A percentile compares a stretch with the other conserved stretches of the same genome.
Evolutionary conservation across 1,140 invertebrate genomes (phyloP).

Genomic region (Daktulosphaira vitifoliae): DNA sequence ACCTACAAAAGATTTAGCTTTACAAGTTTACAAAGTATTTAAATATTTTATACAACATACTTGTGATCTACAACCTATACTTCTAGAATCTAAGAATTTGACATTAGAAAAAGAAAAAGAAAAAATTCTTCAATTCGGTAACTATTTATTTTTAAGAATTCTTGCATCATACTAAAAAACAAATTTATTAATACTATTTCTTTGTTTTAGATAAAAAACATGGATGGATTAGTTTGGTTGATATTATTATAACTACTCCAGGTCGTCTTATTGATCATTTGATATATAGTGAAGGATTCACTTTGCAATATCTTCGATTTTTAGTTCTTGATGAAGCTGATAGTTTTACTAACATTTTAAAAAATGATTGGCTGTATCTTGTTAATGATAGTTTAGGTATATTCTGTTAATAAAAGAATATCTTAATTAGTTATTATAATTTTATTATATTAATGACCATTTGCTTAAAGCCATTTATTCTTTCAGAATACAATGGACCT

Average conservation of each 20-base stretch:
- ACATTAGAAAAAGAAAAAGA: constrained; percentile 33
- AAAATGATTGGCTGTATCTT: constrained; percentile 80
- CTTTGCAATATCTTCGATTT: constrained; percentile 67
- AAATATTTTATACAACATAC: constrained; percentile 61
- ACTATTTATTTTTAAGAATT: not conserved
- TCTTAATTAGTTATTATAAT: too few species aligned
- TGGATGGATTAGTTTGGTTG: constrained; percentile 51
- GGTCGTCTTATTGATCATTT: constrained; percentile 89
- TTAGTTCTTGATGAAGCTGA: constrained; percentile 95
- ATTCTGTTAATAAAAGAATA: not conserved
- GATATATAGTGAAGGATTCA: constrained; percentile 76
- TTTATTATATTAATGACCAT: too few species aligned
- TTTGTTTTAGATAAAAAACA: constrained; percentile 34
- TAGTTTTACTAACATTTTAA: constrained; percentile 78
- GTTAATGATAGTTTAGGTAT: constrained; percentile 39
- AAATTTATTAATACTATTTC: not conserved
- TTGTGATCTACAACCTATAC: constrained; percentile 53
- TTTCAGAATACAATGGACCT: constrained; percentile 21
- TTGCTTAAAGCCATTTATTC: too few species aligned
- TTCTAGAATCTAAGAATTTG: constrained; percentile 8
- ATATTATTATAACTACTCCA: constrained; percentile 89
- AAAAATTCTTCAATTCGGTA: constrained; percentile 13
- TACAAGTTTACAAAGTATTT: constrained; percentile 80
- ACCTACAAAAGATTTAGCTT: constrained; percentile 83
- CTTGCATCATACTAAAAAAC: not conserved